Conservation (phyloP, 2,888 invertebrate species). For the Pyrrhosoma nymphula region DNA sequence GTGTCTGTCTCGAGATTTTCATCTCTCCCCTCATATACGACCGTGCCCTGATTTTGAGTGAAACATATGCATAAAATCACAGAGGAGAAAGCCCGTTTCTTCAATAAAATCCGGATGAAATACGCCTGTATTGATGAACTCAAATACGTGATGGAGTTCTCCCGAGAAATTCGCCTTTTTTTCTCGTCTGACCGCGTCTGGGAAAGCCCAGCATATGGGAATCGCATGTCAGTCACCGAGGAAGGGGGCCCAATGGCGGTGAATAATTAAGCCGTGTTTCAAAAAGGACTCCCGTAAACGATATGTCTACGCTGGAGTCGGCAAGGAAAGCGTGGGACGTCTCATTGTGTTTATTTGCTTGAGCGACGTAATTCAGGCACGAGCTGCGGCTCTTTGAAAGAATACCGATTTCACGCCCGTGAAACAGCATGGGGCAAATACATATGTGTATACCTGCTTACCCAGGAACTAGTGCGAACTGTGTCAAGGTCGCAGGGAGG, state of each 20-base stretch:
- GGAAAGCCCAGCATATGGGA: constrained; percentile 1
- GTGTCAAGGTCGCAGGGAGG: not conserved
- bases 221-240: not conserved
- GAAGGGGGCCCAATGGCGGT: not conserved
- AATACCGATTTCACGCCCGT: not conserved
- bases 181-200: not conserved
- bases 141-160: not conserved
- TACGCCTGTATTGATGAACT: not conserved
- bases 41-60: not conserved
- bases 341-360: not conserved
- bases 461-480: not conserved
- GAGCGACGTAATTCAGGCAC: not conserved
- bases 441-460: not conserved
- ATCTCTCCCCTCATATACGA: not conserved
- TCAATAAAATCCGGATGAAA: not conserved
- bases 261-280: not conserved
- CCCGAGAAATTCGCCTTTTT: not conserved
- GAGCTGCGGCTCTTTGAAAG: not conserved
- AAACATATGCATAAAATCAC: not conserved
- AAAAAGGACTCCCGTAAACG: not conserved
- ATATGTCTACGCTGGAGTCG: too few species aligned
- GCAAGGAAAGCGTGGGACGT: not conserved
- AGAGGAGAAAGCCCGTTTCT: not conserved
- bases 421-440: not conserved
- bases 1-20: not conserved